Conservation (phyloP, 2,888 invertebrate genomes). For the Eupithecia subfuscata region DNA sequence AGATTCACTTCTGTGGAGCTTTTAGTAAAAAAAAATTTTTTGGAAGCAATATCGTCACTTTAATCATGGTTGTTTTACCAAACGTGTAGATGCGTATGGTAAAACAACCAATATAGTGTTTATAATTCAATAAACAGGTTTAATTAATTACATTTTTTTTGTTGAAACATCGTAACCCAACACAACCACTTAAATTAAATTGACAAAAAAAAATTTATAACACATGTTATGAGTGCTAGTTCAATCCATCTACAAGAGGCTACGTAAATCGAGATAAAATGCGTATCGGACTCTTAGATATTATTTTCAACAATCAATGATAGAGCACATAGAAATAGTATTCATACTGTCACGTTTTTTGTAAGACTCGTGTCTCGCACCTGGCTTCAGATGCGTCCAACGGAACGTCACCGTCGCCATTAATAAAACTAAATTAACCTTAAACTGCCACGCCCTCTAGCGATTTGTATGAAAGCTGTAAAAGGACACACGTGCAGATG, state of each 20-base stretch:
- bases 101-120: no score
- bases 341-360: constrained; percentile 43
- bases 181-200: neutral
- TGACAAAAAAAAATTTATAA: neutral
- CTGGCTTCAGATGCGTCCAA: constrained; percentile 43
- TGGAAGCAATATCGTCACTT: neutral
- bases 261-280: neutral
- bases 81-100: no score
- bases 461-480: constrained; percentile 26
- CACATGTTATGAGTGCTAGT: neutral
- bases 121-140: no score
- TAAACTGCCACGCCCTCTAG: constrained; percentile 48
- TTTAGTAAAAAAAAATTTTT: neutral
- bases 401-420: constrained; percentile 34
- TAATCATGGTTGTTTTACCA: neutral
- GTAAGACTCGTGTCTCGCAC: constrained; percentile 52
- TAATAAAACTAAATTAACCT: constrained; percentile 54
- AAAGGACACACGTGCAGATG: constrained; percentile 43
- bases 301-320: constrained; percentile 13
- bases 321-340: constrained; percentile 15
- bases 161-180: neutral
- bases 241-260: neutral
- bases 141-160: no score
- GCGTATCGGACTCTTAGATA: neutral
- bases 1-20: neutral